These are phyloP conservation scores for Ambastaia sidthimunki DNA, from an alignment of 2,797 vertebrate genomes.

Conservation along the genomic window DNA sequence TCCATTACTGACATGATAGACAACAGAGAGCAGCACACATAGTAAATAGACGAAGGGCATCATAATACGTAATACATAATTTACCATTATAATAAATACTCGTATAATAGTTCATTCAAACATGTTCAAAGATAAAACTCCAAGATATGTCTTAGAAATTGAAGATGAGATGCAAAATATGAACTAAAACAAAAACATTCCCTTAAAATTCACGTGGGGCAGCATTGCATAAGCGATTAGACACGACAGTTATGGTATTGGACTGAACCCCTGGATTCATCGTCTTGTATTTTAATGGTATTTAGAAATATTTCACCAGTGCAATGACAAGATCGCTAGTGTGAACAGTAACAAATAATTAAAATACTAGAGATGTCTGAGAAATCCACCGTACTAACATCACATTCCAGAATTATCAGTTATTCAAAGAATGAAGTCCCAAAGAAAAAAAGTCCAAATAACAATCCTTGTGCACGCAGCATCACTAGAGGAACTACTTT, in stretches of 20 bases:
- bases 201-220: conserved; percentile 30
- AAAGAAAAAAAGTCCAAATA: not conserved
- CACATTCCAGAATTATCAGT: not conserved
- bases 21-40: not conserved
- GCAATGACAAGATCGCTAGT: not conserved
- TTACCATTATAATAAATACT: not conserved
- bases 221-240: conserved; percentile 36
- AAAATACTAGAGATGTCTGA: not conserved
- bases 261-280: not conserved
- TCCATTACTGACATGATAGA: not conserved
- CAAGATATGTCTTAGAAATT: not conserved
- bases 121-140: too few species aligned
- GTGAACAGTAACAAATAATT: not conserved
- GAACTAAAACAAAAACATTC: not conserved
- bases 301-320: not conserved
- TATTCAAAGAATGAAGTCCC: not conserved
- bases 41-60: not conserved
- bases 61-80: not conserved
- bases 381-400: not conserved
- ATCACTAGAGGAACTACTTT: conserved; percentile 53
- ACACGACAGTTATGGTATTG: not conserved
- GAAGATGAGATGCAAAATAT: not conserved
- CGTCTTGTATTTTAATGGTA: not conserved
- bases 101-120: not conserved
- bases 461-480: not conserved